Conservation (phyloP, 2,888 invertebrate genomes). For the Chaitophorus viminalis region DNA sequence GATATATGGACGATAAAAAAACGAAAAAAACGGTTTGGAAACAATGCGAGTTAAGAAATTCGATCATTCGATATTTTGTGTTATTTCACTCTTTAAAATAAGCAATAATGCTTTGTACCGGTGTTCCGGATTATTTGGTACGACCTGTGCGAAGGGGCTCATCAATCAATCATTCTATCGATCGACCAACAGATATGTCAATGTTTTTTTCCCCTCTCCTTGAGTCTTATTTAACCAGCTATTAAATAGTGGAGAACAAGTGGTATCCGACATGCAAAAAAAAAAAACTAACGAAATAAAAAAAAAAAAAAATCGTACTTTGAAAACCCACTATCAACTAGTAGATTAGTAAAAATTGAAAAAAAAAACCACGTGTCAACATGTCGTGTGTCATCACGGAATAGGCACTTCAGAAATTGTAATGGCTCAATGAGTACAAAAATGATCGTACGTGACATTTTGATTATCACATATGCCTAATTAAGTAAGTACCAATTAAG, state of each 20-base stretch:
- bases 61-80: background rate
- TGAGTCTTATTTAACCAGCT: slow-evolving; percentile 9
- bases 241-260: slow-evolving; percentile 29
- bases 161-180: slow-evolving; percentile 51
- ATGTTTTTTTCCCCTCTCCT: slow-evolving; percentile 12
- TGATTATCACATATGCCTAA: too few species aligned
- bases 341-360: background rate
- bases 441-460: background rate
- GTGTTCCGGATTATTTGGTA: slow-evolving; percentile 53
- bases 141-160: background rate
- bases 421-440: background rate
- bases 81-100: slow-evolving; percentile 27
- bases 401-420: background rate
- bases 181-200: slow-evolving; percentile 50
- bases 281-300: background rate
- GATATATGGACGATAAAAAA: background rate
- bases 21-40: background rate
- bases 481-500: too few species aligned
- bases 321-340: background rate
- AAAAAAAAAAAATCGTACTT: background rate
- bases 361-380: background rate
- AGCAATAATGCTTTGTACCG: slow-evolving; percentile 20
- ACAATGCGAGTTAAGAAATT: background rate
- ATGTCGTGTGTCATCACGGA: background rate
- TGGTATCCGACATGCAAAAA: slow-evolving; percentile 5